Evolutionary conservation across 1,140 invertebrate species (phyloP), one percentile per base, ranked within the genome.

Genomic region (Oedothorax gibbosus): DNA sequence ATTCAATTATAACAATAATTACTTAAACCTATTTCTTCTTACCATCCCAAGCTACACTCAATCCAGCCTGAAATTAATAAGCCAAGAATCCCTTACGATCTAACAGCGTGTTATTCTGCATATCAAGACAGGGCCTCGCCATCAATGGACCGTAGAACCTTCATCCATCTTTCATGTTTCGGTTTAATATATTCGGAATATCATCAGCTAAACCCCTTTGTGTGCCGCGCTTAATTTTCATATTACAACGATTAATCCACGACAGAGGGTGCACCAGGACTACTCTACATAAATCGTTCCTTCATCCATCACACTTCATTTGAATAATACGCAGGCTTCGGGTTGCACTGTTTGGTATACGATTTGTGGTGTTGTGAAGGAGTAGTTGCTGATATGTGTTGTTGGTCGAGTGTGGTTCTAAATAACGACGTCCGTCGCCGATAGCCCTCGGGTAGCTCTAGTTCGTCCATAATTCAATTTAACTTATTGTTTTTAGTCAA

Each of bases 191-290:
- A 82, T 82, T 82, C 80, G 18, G 80, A 82, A 82, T 82, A 73
- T 82, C 69, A 82, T 73, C 80, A 82, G 53, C 49, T 54, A 8
- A 35, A 9, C 14, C 60, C 65, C 71, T n/a, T 11, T 20, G n/a
- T n/a, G n/a, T n/a, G 69, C 80, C 14, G 68, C 54, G 54, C 80
- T 82, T 82, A 84, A 84, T 84, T 84, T 84, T 84, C 81, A 75
- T 84, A 84, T 68, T 76, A 84, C 57, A 68, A 18, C 81, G 81
- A 84, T 84, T 76, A 84, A 84, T 84, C 72, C 81, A 10, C n/a
- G 68, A 35, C 69, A 73, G 78, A 81, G 35, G 35, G 71, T 71
- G 35, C 78, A 54, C 66, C 66, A 65, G 69, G 18, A 65, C 78
- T 69, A 82, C 69, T 82, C 73, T 64, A 51, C 64, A 20, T 49